Evolutionary conservation across 2,797 vertebrate species (phyloP), one percentile per base, ranked within the genome.

Genomic region (Carapus acus): DNA sequence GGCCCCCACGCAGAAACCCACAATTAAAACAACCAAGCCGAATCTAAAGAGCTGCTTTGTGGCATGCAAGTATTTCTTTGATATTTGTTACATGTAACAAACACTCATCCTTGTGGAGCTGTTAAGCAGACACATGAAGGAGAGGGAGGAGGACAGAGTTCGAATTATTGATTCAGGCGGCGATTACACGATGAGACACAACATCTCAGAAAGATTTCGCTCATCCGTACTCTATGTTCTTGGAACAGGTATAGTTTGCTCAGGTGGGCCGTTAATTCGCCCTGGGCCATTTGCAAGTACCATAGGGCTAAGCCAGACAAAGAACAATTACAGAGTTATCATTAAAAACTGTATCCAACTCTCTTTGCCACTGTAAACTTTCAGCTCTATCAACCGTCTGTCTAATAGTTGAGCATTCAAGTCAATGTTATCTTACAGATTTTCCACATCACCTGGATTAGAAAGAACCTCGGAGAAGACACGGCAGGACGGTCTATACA

Each of bases 321-420:
- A 47, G 43, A 58, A 51, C 49, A 71, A 73, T 76, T 69, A 71
- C 50, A 34, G 36, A 44, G 42, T 69, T 57, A 77, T 74, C 62
- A 69, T 48, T 20, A 21, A 18, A 31, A 24, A 72, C 51, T 49
- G 43, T 50, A 43, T 48, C 39, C 37, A 48, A 36, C 15, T 48
- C 13, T 33, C 46, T 22, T 44, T 62, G 33, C 27, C 24, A 38
- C 55, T 48, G 31, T 62, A 61, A 60, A 62, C 2, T 1, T 40
- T 12, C 21, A 17, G 37, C 20, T 48, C 23, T n/a, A n/a, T n/a
- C n/a, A n/a, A n/a, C n/a, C n/a, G n/a, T n/a, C n/a, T n/a, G n/a
- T n/a, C n/a, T n/a, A n/a, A n/a, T n/a, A n/a, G n/a, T n/a, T n/a
- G n/a, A n/a, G n/a, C n/a, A n/a, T n/a, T n/a, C n/a, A n/a, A n/a